Conservation (phyloP, 2,888 invertebrate species). For the Drosophila emarginata region DNA sequence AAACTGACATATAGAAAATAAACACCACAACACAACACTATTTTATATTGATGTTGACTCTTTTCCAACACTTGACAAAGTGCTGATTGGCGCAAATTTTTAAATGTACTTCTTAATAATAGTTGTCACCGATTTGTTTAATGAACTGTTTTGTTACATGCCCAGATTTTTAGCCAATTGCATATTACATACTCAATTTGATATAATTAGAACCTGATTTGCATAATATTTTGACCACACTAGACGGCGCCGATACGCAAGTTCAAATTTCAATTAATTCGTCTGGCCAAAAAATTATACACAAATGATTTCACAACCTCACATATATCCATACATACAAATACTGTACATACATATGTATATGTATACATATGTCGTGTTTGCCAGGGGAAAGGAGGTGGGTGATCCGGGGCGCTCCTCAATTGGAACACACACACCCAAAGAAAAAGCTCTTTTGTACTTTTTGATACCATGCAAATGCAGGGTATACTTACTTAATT, state of each 20-base stretch:
- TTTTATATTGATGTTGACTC: background rate
- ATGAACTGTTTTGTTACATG: background rate
- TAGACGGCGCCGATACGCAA: slow-evolving; percentile 36
- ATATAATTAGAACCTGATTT: slow-evolving; percentile 32
- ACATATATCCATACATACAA: slow-evolving; percentile 18
- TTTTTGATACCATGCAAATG: slow-evolving; percentile 8
- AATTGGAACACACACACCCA: slow-evolving; percentile 13
- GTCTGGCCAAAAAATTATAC: slow-evolving; percentile 25
- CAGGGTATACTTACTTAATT: background rate
- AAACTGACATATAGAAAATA: too few species aligned
- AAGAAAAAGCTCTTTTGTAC: slow-evolving; percentile 46
- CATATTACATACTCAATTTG: slow-evolving; percentile 18
- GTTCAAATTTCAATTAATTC: slow-evolving; percentile 47
- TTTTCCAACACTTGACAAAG: background rate
- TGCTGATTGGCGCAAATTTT: slow-evolving; percentile 10
- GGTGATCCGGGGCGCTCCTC: slow-evolving; percentile 28
- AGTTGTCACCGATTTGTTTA: background rate
- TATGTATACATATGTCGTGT: slow-evolving; percentile 38
- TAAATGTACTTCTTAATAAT: background rate
- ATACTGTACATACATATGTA: background rate
- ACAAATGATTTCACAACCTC: background rate
- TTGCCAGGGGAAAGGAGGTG: background rate
- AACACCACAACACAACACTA: background rate
- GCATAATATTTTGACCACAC: slow-evolving; percentile 41
- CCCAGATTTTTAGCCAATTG: background rate